Percentiles rank a stretch among this genome's conserved stretches.
Conservation (phyloP, 2,888 invertebrate genomes). For the Lithophane socia region DNA sequence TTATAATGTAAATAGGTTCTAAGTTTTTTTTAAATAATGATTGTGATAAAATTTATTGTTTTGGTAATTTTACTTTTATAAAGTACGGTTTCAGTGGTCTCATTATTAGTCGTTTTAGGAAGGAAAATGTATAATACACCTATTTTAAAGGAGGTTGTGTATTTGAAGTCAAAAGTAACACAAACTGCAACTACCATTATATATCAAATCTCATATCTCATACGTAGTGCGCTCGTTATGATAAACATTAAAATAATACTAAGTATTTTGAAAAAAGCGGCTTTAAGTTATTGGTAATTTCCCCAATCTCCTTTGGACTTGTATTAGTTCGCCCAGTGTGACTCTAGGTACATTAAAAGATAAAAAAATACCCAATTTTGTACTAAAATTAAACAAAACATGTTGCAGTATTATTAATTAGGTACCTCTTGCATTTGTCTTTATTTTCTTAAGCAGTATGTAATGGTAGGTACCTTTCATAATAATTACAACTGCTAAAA, state of each 20-base stretch:
- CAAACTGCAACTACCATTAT: constrained; percentile 10
- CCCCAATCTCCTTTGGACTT: neutral
- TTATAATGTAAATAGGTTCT: constrained; percentile 20
- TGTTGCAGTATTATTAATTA: neutral
- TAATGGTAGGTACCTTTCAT: too few species aligned
- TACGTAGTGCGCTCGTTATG: neutral
- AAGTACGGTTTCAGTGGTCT: constrained; percentile 54
- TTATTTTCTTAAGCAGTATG: neutral
- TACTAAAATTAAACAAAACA: neutral
- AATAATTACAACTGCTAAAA: constrained; percentile 5
- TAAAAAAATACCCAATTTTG: neutral
- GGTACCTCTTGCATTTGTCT: neutral
- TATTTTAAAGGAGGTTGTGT: neutral
- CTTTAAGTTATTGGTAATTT: neutral
- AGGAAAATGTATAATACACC: neutral
- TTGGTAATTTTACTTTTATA: constrained; percentile 21
- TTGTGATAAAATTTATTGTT: constrained; percentile 43
- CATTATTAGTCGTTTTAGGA: constrained; percentile 25
- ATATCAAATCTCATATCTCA: constrained; percentile 15
- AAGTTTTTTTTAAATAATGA: constrained; percentile 16
- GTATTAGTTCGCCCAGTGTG: neutral
- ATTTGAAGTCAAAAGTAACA: constrained; percentile 1
- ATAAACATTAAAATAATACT: neutral
- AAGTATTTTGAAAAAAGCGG: neutral
- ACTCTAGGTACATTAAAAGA: neutral